Conservation (phyloP, 2,113 vertebrate genomes). For the Lophochroa leadbeateri region DNA sequence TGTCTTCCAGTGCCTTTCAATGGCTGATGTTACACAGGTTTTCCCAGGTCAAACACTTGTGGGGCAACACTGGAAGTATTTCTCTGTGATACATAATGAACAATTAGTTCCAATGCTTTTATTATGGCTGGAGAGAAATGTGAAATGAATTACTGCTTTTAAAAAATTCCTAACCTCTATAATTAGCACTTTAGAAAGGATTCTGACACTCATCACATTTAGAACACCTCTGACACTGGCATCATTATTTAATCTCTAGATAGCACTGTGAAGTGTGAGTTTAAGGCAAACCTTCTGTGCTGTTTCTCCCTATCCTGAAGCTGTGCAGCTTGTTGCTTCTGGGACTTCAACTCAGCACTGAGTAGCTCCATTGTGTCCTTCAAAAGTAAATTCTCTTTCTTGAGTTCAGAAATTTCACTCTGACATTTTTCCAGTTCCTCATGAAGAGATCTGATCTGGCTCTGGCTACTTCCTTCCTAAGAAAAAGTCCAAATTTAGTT, state of each 20-base stretch:
- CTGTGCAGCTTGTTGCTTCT: conserved; percentile 81
- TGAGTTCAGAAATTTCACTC: conserved; percentile 77
- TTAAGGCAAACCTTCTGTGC: conserved; percentile 75
- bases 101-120: background rate
- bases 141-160: background rate
- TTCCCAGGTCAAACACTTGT: background rate
- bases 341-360: conserved; percentile 75
- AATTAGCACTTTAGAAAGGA: background rate
- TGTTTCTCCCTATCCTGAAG: conserved; percentile 81
- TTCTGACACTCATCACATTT: background rate
- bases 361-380: conserved; percentile 79
- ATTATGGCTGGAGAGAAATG: background rate
- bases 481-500: conserved; percentile 2
- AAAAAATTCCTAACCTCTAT: background rate
- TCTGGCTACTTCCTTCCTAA: conserved; percentile 84
- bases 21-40: background rate
- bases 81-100: background rate
- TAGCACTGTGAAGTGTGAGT: background rate
- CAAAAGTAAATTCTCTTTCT: conserved; percentile 83
- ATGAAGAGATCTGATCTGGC: conserved; percentile 80
- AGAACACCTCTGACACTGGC: background rate
- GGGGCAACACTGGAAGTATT: background rate
- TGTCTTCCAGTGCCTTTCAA: background rate
- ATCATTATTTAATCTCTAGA: background rate
- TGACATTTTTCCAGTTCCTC: conserved; percentile 79